Conservation (phyloP, 2,797 vertebrate species). For the Hypotaenidia philippensis region DNA sequence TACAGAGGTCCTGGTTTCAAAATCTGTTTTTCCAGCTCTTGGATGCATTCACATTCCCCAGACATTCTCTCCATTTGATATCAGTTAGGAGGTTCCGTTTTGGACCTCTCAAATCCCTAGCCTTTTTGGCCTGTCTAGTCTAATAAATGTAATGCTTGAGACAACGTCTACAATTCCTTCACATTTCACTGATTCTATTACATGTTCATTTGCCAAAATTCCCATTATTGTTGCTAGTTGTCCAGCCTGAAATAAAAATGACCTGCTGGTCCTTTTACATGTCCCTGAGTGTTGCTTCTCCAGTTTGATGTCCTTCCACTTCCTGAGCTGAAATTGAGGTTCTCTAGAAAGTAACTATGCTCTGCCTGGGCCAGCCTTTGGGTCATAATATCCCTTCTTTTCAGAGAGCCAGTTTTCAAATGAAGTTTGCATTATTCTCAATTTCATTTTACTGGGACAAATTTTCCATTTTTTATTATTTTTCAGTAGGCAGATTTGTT, state of each 20-base stretch:
- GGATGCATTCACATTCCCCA: conserved; percentile 10
- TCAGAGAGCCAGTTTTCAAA: not conserved
- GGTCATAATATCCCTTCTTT: not conserved
- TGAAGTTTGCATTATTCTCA: not conserved
- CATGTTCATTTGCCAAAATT: not conserved
- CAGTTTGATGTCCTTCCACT: not conserved
- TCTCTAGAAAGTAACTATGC: not conserved
- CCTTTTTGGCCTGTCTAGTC: conserved; percentile 33
- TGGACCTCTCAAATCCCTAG: conserved; percentile 20
- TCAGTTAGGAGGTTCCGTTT: conserved; percentile 33
- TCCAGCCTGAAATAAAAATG: conserved; percentile 13
- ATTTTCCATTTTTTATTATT: not conserved
- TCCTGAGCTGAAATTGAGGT: not conserved
- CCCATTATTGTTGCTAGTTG: conserved; percentile 22
- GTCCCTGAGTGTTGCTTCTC: not conserved
- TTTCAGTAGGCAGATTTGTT: not conserved
- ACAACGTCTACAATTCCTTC: not conserved
- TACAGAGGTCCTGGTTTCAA: not conserved
- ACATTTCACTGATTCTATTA: conserved; percentile 26
- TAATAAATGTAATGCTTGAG: conserved; percentile 50
- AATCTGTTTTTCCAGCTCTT: not conserved
- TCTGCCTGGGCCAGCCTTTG: not conserved
- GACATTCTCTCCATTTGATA: conserved; percentile 39
- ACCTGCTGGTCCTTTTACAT: not conserved
- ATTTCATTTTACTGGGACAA: not conserved